These are phyloP conservation scores for Pocota personata DNA, from an alignment of 2,888 invertebrate genomes.

Conservation along the genomic window DNA sequence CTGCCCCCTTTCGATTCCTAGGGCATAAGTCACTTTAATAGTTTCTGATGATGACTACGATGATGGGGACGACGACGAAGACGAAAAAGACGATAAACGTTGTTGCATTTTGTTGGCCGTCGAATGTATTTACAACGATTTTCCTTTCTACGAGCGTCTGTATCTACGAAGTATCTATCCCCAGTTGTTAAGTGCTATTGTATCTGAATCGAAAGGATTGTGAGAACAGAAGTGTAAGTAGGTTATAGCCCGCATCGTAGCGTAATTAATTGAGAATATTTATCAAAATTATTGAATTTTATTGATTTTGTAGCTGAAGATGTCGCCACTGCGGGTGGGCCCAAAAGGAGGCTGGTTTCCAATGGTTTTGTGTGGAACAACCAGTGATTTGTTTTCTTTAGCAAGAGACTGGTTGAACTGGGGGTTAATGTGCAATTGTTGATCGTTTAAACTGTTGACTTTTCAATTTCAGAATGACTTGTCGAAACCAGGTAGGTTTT, in stretches of 20 bases:
- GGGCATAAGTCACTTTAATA: conserved; percentile 68
- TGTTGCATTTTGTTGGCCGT: conserved; percentile 28
- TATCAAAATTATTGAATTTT: conserved; percentile 71
- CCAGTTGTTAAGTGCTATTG: conserved; percentile 57
- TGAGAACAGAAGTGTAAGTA: conserved; percentile 60
- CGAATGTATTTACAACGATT: conserved; percentile 32
- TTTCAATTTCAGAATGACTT: background rate
- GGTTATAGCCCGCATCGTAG: conserved; percentile 59
- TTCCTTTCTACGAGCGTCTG: background rate
- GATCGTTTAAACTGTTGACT: background rate
- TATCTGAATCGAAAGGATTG: conserved; percentile 54
- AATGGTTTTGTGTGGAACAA: conserved; percentile 7
- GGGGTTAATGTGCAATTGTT: background rate
- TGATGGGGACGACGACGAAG: background rate
- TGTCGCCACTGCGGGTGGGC: conserved; percentile 61
- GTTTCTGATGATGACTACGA: conserved; percentile 49
- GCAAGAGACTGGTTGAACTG: background rate
- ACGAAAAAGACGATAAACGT: conserved; percentile 32
- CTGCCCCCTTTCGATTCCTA: conserved; percentile 45
- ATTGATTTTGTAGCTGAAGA: conserved; percentile 46
- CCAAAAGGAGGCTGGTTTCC: conserved; percentile 14
- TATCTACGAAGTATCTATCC: conserved; percentile 19
- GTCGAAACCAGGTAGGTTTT: background rate
- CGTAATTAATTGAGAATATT: conserved; percentile 67
- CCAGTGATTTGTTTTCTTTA: conserved; percentile 5